Conservation (phyloP, 2,113 vertebrate species). For the Podarcis muralis region DNA sequence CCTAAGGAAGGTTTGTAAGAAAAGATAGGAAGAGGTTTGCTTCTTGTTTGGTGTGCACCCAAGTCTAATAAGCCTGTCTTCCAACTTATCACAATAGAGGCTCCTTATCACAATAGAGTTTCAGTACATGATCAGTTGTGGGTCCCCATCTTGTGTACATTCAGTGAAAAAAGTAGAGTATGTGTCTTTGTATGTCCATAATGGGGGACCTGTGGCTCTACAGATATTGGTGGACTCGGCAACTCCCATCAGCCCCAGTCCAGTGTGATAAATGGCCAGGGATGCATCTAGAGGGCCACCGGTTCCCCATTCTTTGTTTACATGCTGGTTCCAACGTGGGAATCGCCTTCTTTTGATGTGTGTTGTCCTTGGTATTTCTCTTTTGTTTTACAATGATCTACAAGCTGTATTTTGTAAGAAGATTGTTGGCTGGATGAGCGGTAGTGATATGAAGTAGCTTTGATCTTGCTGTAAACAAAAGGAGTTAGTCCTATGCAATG, state of each 20-base stretch:
- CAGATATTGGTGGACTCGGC: not conserved
- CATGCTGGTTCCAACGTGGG: not conserved
- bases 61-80: not conserved
- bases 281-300: not conserved
- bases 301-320: not conserved
- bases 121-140: not conserved
- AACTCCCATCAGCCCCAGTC: not conserved
- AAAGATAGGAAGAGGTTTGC: slow-evolving; percentile 1
- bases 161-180: not conserved
- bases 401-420: not conserved
- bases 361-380: not conserved
- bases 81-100: not conserved
- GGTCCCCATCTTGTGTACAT: not conserved
- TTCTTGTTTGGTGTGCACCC: not conserved
- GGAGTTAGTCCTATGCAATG: not conserved
- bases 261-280: not conserved
- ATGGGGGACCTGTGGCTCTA: too few species aligned
- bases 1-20: not conserved
- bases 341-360: not conserved
- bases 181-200: not conserved
- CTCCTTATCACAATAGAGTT: not conserved
- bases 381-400: not conserved
- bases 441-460: not conserved
- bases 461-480: slow-evolving; percentile 14
- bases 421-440: not conserved